Percentiles rank a stretch among this genome's conserved stretches.
phyloP scores from a whole-genome alignment of 2,113 vertebrate species.

The Eptesicus fuscus region DNA sequence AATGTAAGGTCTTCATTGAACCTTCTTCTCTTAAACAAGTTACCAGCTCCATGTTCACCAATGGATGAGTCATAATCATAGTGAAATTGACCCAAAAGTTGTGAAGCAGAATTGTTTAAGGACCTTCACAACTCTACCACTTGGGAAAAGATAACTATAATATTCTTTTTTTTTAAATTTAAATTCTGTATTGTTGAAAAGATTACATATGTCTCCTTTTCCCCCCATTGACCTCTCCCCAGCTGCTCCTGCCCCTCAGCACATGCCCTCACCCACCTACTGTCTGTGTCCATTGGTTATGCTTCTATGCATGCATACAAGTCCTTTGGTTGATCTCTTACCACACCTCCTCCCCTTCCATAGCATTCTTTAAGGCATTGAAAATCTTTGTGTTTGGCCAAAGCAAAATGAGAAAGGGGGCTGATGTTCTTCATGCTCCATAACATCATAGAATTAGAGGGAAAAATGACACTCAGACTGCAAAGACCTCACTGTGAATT shows the following conservation, averaged over 20 bases:
- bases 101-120: neutral
- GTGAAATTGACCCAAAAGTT: neutral
- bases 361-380: neutral
- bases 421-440: neutral
- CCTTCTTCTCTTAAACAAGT: neutral
- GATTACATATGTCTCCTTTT: too few species aligned
- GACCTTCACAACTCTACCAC: neutral
- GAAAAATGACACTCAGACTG: neutral
- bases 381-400: neutral
- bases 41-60: neutral
- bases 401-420: neutral
- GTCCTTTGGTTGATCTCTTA: too few species aligned
- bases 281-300: too few species aligned
- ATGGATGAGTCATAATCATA: neutral
- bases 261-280: too few species aligned
- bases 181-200: too few species aligned
- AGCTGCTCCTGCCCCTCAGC: too few species aligned
- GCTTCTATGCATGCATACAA: too few species aligned
- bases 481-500: neutral
- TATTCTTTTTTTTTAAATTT: neutral
- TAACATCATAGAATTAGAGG: accelerated
- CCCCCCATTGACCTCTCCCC: too few species aligned
- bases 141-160: neutral
- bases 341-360: too few species aligned
- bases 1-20: neutral